Percentiles rank a stretch among this genome's conserved stretches.
phyloP scores from a whole-genome alignment of 2,888 invertebrate genomes.

The Piscicola geometra region DNA sequence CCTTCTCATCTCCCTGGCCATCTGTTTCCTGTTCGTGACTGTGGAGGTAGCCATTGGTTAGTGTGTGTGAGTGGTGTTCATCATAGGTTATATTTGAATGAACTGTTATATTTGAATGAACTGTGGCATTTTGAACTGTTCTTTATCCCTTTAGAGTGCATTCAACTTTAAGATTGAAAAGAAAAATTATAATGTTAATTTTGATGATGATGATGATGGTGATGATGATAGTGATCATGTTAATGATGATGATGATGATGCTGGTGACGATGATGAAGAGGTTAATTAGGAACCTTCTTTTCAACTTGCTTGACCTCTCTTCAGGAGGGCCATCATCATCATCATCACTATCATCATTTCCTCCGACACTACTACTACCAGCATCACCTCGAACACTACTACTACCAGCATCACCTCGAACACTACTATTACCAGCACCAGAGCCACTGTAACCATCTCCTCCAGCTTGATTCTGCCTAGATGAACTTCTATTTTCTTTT shows the following conservation, averaged over 20 bases:
- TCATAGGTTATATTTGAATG: too few species aligned
- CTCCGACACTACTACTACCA: background rate
- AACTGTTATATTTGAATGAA: too few species aligned
- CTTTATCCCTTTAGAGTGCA: too few species aligned
- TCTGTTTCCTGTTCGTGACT: background rate
- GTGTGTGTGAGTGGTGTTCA: too few species aligned
- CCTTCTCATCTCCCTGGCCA: conserved; percentile 1
- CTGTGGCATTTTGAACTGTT: too few species aligned
- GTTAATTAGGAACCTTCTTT: conserved; percentile 39
- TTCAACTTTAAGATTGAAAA: too few species aligned
- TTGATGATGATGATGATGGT: too few species aligned
- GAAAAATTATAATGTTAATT: too few species aligned
- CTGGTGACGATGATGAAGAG: too few species aligned
- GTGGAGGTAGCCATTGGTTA: background rate
- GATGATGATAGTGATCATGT: too few species aligned
- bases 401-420: background rate
- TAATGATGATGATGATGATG: too few species aligned
- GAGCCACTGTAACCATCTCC: background rate
- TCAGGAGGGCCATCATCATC: conserved; percentile 43
- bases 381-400: background rate
- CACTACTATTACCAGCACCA: background rate
- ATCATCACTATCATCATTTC: conserved; percentile 23
- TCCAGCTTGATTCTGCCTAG: background rate
- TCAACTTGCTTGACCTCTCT: conserved; percentile 38
- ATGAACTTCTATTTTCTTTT: background rate